These are phyloP conservation scores for Arothron firmamentum DNA, from an alignment of 2,113 vertebrate species.

Conservation along the genomic window DNA sequence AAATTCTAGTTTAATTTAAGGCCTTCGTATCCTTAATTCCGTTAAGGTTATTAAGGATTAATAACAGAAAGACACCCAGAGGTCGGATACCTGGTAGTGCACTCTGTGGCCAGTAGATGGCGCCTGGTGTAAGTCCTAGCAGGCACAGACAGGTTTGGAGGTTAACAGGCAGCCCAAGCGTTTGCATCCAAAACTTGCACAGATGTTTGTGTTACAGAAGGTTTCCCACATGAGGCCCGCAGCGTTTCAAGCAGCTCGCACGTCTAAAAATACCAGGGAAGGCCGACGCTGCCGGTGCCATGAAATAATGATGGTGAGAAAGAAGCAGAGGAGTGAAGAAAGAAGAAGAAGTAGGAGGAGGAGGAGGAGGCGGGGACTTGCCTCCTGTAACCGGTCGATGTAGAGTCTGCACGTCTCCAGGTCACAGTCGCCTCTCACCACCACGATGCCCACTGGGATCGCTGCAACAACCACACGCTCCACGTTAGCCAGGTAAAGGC, in stretches of 20 bases:
- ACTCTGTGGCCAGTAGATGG: constrained; percentile 83
- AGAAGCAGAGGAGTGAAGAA: neutral
- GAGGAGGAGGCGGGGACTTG: constrained; percentile 50
- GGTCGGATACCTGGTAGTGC: constrained; percentile 87
- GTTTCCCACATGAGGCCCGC: constrained; percentile 16
- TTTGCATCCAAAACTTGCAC: constrained; percentile 31
- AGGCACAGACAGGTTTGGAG: constrained; percentile 54
- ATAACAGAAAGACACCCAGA: constrained; percentile 12
- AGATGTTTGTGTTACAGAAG: constrained; percentile 29
- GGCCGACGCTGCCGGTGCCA: neutral
- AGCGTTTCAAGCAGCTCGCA: constrained; percentile 1
- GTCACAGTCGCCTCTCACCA: constrained; percentile 94
- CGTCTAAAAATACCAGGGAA: constrained; percentile 17
- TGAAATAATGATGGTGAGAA: constrained; percentile 35
- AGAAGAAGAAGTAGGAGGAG: neutral
- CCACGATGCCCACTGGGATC: constrained; percentile 92
- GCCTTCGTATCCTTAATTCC: too few relatives aligned
- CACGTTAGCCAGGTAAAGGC: neutral
- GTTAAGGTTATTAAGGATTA: too few relatives aligned
- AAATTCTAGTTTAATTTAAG: too few relatives aligned
- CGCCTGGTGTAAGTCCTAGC: constrained; percentile 76
- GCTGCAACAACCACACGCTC: constrained; percentile 66
- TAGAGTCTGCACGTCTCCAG: constrained; percentile 97
- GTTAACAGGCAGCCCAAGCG: constrained; percentile 47
- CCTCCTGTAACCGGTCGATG: constrained; percentile 95